Evolutionary conservation across 2,888 invertebrate species (phyloP), one percentile per base, ranked within the genome.

Genomic region (Acronicta psi): DNA sequence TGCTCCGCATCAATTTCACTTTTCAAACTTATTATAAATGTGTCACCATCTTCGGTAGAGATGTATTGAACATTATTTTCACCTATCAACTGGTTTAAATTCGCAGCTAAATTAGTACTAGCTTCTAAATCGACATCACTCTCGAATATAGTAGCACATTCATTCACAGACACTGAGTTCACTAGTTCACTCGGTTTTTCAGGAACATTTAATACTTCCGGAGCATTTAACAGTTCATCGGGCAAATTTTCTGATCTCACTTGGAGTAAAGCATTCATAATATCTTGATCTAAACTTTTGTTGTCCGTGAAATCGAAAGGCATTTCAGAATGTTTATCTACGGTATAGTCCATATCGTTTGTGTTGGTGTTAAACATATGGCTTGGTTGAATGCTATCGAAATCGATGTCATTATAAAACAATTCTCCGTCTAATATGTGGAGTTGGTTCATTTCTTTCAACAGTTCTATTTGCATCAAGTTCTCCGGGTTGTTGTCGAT

Each of bases 121-220:
- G 91, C 90, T 79, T 94, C 94, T 55, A 94, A 85, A 75, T 94
- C 94, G 0, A 94, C 92, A 58, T 94, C 94, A 31, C 89, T 93
- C 73, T 94, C 94, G 53, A 94, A 94, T 75, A 94, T 94, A 2
- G 94, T 94, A 0, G 93, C 85, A 57, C 94, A 93, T 63, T 93
- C 94, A 34, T 89, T 88, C 0, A 92, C 91, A 0, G 90, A 77
- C 0, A 90, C 85, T 58, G 59, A 49, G 2, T 82, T 76, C n/a
- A 78, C 80, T 17, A 77, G 36, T 23, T 84, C 84, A 18, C 70
- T 79, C 0, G 69, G 64, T 71, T 85, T 84, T 4, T 78, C 76
- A n/a, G 73, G 55, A 29, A 61, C 65, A 43, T 58, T 69, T 16
- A 76, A 69, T 8, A 79, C 71, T 38, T 88, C 85, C 0, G 87